A percentile compares a stretch with the other conserved stretches of the same genome.
Conservation (phyloP, 2,113 vertebrate species). For the Pelobates fuscus region DNA sequence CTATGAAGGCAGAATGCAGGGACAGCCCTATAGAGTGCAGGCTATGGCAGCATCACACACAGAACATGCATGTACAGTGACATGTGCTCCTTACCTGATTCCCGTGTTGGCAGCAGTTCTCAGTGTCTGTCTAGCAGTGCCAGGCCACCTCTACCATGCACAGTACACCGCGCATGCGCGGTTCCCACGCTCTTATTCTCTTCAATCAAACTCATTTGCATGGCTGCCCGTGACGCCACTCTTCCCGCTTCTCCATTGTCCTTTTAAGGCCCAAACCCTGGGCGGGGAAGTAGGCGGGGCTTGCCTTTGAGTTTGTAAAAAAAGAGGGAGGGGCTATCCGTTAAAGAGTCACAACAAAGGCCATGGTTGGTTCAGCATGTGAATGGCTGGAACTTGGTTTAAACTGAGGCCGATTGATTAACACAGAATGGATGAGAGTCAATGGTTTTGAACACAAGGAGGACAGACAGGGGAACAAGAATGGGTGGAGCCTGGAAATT, state of each 20-base stretch:
- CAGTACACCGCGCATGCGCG: constrained; percentile 72
- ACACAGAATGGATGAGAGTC: too few relatives aligned
- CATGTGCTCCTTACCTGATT: neutral
- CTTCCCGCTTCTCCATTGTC: constrained; percentile 74
- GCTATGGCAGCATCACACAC: too few relatives aligned
- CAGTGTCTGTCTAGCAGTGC: too few relatives aligned
- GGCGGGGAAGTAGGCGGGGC: constrained; percentile 70
- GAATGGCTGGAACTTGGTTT: too few relatives aligned
- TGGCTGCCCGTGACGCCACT: constrained; percentile 70
- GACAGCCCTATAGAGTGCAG: too few relatives aligned
- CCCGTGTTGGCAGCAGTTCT: too few relatives aligned
- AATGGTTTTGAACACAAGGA: too few relatives aligned
- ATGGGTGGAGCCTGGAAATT: too few relatives aligned
- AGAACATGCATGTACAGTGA: too few relatives aligned
- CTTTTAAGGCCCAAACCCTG: constrained; percentile 83
- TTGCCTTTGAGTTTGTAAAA: neutral
- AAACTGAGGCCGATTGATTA: too few relatives aligned
- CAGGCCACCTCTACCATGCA: constrained; percentile 48
- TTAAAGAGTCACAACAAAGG: constrained; percentile 34
- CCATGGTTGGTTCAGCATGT: constrained; percentile 11
- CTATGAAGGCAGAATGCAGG: neutral
- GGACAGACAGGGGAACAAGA: too few relatives aligned
- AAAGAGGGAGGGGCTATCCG: neutral
- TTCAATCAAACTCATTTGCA: constrained; percentile 77
- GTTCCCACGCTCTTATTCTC: constrained; percentile 76